Conservation (phyloP, 1,140 invertebrate species). For the Asobara japonica region DNA sequence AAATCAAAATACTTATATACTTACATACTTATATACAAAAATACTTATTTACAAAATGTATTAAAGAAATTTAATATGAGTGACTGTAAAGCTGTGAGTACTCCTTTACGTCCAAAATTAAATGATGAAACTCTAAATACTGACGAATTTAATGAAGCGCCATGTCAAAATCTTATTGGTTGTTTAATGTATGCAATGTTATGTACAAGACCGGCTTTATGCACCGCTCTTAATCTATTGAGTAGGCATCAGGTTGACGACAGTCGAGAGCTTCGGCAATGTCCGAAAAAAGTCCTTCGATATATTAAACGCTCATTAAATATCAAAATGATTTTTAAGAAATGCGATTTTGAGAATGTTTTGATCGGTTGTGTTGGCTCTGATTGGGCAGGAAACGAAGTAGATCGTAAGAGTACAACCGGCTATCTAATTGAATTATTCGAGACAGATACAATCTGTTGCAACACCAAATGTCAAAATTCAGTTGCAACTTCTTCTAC, state of each 20-base stretch:
- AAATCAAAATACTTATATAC: no score
- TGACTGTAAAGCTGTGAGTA: constrained; percentile 29
- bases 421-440: not conserved
- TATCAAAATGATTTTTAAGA: not conserved
- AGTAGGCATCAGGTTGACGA: constrained; percentile 33
- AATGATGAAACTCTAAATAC: constrained; percentile 26
- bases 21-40: no score
- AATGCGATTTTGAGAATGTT: not conserved
- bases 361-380: constrained; percentile 26
- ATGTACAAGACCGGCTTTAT: constrained; percentile 25
- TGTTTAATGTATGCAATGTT: constrained; percentile 33
- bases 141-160: constrained; percentile 15
- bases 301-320: not conserved
- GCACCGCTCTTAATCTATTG: constrained; percentile 19
- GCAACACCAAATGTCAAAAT: not conserved
- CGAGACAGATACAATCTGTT: not conserved
- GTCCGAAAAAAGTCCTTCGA: not conserved
- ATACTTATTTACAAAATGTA: constrained; percentile 19
- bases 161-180: constrained; percentile 25
- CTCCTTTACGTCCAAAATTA: constrained; percentile 28
- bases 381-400: not conserved
- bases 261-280: constrained; percentile 41
- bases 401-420: not conserved
- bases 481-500: not conserved
- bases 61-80: constrained; percentile 34